Evolutionary conservation across 2,888 invertebrate genomes (phyloP).

Genomic region (Aquatica leii): DNA sequence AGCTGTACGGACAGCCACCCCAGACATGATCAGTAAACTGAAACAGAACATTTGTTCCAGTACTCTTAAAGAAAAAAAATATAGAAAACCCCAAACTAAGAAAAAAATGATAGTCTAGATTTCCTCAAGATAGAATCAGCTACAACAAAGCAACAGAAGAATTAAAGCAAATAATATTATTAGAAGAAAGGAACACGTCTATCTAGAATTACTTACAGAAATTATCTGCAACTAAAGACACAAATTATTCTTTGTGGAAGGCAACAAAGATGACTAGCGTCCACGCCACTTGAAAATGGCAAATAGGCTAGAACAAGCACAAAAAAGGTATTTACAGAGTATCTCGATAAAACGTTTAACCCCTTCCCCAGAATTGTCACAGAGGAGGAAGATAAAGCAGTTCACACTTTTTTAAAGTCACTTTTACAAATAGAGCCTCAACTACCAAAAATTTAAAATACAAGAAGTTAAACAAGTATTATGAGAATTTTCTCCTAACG

Average conservation of each 20-base stretch:
- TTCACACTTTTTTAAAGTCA: no score
- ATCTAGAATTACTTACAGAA: neutral
- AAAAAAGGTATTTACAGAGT: no score
- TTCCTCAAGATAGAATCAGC: neutral
- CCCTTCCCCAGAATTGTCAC: no score
- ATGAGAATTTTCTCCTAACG: no score
- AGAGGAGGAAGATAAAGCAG: no score
- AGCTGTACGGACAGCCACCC: neutral
- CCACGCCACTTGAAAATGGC: neutral
- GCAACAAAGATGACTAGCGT: neutral
- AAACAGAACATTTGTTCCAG: neutral
- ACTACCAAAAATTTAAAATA: no score
- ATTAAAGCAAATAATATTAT: neutral
- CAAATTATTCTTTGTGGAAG: neutral
- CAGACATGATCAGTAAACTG: neutral
- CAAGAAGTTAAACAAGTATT: no score
- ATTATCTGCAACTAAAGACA: neutral
- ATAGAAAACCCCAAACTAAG: no score
- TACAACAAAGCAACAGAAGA: neutral
- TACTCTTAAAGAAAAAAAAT: no score
- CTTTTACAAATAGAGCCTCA: no score
- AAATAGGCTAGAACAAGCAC: no score
- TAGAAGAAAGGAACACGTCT: neutral
- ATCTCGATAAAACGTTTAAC: no score
- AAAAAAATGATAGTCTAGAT: neutral